These are phyloP conservation scores for Scolopax mira DNA, from an alignment of 2,113 vertebrate species.

Conservation along the genomic window DNA sequence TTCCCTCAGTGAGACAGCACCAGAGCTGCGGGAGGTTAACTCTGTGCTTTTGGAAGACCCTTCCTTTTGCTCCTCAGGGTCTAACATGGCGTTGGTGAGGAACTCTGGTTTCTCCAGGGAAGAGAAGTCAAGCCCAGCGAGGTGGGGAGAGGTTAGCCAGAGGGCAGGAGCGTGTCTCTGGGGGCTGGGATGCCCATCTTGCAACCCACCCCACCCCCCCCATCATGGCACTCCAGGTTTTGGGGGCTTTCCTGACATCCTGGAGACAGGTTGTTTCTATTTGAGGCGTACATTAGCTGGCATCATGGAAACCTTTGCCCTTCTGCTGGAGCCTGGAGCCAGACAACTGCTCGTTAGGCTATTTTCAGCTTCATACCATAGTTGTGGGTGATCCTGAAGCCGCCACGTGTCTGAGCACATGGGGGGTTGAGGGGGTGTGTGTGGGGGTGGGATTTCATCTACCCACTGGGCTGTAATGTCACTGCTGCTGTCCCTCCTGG, in stretches of 20 bases:
- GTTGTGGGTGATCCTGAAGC: background rate
- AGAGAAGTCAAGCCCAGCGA: background rate
- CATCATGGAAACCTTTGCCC: background rate
- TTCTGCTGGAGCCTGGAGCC: background rate
- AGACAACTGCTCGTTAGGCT: background rate
- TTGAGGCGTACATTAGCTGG: background rate
- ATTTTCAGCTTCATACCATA: background rate
- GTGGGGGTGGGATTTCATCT: rapidly evolving
- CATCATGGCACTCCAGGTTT: rapidly evolving
- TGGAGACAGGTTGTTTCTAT: background rate
- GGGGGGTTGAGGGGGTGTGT: background rate
- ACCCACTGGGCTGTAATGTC: background rate
- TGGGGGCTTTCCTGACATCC: background rate
- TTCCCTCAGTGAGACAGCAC: rapidly evolving
- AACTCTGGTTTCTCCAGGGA: background rate
- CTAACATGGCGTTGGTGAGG: rapidly evolving
- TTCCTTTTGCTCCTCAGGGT: rapidly evolving
- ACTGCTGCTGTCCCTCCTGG: background rate
- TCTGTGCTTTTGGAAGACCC: background rate
- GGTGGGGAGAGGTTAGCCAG: background rate
- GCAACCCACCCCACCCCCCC: background rate
- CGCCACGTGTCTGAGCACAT: rapidly evolving
- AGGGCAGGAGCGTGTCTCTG: background rate
- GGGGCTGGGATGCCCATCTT: rapidly evolving
- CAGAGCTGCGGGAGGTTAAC: background rate